Conservation (phyloP, 1,140 invertebrate genomes). For the Sinella curviseta region DNA sequence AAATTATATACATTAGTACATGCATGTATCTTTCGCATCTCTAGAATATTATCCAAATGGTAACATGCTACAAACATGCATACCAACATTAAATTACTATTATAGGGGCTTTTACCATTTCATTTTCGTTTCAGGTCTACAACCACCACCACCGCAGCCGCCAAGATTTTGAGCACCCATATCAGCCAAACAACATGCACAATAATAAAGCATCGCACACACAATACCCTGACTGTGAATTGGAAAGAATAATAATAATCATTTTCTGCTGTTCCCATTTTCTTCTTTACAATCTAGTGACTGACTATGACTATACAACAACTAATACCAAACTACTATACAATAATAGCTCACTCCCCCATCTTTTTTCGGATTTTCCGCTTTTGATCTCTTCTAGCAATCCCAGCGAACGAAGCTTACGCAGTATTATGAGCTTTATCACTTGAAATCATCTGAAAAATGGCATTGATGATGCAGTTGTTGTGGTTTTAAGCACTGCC, state of each 20-base stretch:
- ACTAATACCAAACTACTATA: background rate
- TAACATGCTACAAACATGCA: too few species aligned
- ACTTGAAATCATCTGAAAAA: constrained; percentile 23
- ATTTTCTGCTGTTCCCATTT: background rate
- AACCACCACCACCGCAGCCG: too few species aligned
- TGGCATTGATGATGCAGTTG: constrained; percentile 5
- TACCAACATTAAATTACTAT: too few species aligned
- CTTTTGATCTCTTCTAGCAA: background rate
- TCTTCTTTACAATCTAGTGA: background rate
- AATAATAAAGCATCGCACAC: background rate
- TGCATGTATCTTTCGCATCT: too few species aligned
- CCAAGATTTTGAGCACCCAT: too few species aligned
- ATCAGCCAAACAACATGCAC: background rate
- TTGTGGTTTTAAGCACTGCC: constrained; percentile 12
- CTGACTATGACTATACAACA: background rate
- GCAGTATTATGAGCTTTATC: constrained; percentile 2
- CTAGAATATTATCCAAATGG: too few species aligned
- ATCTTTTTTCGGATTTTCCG: constrained; percentile 1
- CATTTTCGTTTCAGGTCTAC: too few species aligned
- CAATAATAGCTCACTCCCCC: constrained; percentile 12
- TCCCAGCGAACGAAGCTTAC: background rate
- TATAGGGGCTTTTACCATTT: too few species aligned
- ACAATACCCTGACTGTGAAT: background rate
- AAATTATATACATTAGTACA: too few species aligned
- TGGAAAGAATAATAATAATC: constrained; percentile 20